Evolutionary conservation across 2,113 vertebrate genomes (phyloP), one percentile per base, ranked within the genome.

Genomic region (Apodemus sylvaticus): DNA sequence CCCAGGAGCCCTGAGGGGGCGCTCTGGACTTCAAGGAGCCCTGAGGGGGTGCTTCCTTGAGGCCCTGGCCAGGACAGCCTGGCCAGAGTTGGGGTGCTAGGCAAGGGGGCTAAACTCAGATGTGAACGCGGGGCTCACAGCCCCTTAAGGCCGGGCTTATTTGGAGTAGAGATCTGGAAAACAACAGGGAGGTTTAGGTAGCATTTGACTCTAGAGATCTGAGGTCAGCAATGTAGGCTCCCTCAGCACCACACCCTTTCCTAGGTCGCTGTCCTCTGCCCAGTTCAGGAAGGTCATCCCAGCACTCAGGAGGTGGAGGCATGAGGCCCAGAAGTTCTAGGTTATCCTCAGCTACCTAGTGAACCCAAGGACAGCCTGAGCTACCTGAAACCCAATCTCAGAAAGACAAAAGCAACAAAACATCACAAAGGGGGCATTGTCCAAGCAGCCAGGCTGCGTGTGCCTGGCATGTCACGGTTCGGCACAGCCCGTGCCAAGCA

Each of bases 381-480:
- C 8, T 34, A 85, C 60, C 34, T 1, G 42, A 66, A 62, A 7
- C 26, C 42, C 42, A 20, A 5, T 31, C 39, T 85, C 82, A 5
- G 39, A 48, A 66, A 51, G 45, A 86, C 39, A 64, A 17, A 45
- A 51, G 4, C 31, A 86, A 68, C 4, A 45, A 31, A 20, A 85
- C 22, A 62, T 9, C 62, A 68, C 60, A 86, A 10, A 86, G 22
- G 19, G 62, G 60, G 42, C 19, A 51, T 14, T 70, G 60, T 62
- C 45, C 7, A 45, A 8, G 64, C 42, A 22, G 42, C 1, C 19
- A 24, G 42, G 9, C 8, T 0, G 16, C 5, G 4, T 1, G 60
- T 17, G 58, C 26, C 39, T 7, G 60, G 60, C 16, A 48, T 4
- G 4, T 0, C 3, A 7, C 5, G 1, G 42, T 34, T 31, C 5